A percentile compares a stretch with the other conserved stretches of the same genome.
phyloP scores from a whole-genome alignment of 2,888 invertebrate species.

The Neuroscelio doddi region DNA sequence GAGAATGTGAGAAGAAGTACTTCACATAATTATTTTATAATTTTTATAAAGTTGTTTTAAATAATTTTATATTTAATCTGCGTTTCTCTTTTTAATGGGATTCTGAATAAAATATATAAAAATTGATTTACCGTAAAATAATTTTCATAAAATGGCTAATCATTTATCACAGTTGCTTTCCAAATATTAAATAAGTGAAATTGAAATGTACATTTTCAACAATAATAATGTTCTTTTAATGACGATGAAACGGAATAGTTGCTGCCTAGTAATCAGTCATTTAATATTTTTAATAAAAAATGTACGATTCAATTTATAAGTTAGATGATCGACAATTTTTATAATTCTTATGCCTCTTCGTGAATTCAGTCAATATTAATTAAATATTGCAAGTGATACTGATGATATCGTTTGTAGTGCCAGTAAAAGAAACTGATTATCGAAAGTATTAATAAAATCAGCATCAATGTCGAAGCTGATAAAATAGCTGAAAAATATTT shows the following conservation, averaged over 20 bases:
- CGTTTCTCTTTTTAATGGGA: no score
- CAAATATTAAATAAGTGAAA: conserved; percentile 9
- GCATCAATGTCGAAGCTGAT: conserved; percentile 59
- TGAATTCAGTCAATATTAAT: conserved; percentile 34
- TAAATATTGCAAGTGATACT: conserved; percentile 62
- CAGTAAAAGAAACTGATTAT: conserved; percentile 64
- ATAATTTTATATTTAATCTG: no score
- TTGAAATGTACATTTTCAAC: background rate
- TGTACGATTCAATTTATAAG: no score
- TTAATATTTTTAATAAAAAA: background rate
- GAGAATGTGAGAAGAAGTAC: no score
- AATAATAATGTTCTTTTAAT: conserved; percentile 1
- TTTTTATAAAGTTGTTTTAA: no score
- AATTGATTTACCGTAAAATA: conserved; percentile 5
- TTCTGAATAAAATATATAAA: no score
- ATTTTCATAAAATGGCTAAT: background rate
- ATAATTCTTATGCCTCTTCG: background rate
- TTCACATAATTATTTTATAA: no score
- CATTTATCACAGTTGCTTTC: conserved; percentile 22
- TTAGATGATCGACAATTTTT: no score
- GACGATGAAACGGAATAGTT: no score
- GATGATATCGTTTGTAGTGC: conserved; percentile 61
- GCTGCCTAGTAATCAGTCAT: background rate
- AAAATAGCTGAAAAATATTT: conserved; percentile 60
- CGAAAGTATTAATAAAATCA: conserved; percentile 58